Conservation (phyloP, 2,888 invertebrate genomes). For the Eristalis arbustorum region DNA sequence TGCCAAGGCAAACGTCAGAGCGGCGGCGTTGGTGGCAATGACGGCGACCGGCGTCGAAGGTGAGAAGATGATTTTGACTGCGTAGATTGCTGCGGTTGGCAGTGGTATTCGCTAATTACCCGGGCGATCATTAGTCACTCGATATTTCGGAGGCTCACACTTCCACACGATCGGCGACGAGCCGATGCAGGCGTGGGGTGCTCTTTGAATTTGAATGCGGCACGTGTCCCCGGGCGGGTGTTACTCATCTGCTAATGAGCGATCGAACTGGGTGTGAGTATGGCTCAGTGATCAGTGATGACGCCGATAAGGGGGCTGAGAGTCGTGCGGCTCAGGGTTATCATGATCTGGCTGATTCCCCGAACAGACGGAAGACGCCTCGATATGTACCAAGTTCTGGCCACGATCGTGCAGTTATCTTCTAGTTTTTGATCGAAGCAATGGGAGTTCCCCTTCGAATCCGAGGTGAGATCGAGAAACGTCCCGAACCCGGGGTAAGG, state of each 20-base stretch:
- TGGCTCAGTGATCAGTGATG: too few species aligned
- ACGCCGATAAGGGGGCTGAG: too few species aligned
- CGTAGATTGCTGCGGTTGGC: slow-evolving; percentile 50
- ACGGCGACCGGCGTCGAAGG: slow-evolving; percentile 18
- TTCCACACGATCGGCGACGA: not conserved
- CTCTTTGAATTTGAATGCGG: not conserved
- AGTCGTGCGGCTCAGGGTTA: too few species aligned
- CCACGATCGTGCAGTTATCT: too few species aligned
- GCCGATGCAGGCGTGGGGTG: not conserved
- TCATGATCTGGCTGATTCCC: too few species aligned
- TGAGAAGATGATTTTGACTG: slow-evolving; percentile 55
- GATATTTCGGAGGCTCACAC: not conserved
- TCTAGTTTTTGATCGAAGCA: too few species aligned
- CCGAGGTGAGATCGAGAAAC: too few species aligned
- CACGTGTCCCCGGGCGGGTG: not conserved
- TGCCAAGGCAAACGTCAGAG: slow-evolving; percentile 33
- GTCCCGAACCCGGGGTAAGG: too few species aligned
- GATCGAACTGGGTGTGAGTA: not conserved
- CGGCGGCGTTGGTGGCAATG: slow-evolving; percentile 5
- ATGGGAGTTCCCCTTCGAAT: too few species aligned
- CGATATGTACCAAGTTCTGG: too few species aligned
- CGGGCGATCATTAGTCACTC: slow-evolving; percentile 51
- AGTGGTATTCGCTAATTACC: slow-evolving; percentile 43
- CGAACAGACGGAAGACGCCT: too few species aligned
- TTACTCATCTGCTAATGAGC: not conserved